Evolutionary conservation across 2,797 vertebrate genomes (phyloP), one percentile per base, ranked within the genome.

Genomic region (Mastacembelus armatus): DNA sequence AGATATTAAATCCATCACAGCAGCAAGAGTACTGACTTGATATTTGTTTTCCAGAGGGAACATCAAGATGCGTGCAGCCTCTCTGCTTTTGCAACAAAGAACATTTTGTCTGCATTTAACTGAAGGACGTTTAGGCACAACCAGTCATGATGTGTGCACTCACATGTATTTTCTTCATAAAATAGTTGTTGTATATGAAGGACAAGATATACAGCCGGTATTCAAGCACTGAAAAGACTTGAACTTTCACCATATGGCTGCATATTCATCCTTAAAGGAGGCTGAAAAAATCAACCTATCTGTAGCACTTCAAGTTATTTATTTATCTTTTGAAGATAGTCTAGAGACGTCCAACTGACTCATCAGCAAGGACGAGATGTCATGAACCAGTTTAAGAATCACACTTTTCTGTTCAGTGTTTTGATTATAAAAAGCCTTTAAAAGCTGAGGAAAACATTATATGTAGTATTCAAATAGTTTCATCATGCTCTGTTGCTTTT

Each of bases 11-110:
- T n/a, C n/a, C n/a, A n/a, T n/a, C n/a, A n/a, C n/a, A n/a, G n/a
- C n/a, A n/a, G n/a, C n/a, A n/a, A n/a, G n/a, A n/a, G n/a, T n/a
- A n/a, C n/a, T n/a, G n/a, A n/a, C n/a, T n/a, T n/a, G n/a, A n/a
- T n/a, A n/a, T n/a, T n/a, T n/a, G n/a, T n/a, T n/a, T 67, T 58
- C 21, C 18, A 51, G 18, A 51, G 14, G 40, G 16, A 47, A 15
- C 3, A 11, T 16, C 10, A 11, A 69, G 5, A 19, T 19, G 27
- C 65, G 16, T 36, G 7, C 9, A 38, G 26, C 29, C 42, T 40
- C 12, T 29, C 44, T 43, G 21, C n/a, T 10, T 36, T 36, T 45
- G 12, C 4, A 19, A 8, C 14, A 43, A n/a, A n/a, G n/a, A 16
- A 63, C 30, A 4, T 35, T 51, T 40, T 59, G 33, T 56, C 32